Conservation (phyloP, 2,113 vertebrate genomes). For the Saccopteryx leptura region DNA sequence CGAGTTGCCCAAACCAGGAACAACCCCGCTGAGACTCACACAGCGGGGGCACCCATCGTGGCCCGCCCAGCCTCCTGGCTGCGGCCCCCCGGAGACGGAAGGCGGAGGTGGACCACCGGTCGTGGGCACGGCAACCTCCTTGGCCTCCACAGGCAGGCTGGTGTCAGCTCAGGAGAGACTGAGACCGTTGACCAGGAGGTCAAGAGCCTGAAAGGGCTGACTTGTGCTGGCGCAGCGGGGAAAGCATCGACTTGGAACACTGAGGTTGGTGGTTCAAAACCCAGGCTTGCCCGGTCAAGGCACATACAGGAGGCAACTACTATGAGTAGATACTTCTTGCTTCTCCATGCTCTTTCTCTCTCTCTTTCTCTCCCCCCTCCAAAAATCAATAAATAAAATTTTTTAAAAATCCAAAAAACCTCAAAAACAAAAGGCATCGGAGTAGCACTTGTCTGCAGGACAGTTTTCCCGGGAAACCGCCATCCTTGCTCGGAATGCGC, state of each 20-base stretch:
- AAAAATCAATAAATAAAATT: no score
- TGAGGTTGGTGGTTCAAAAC: no score
- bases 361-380: no score
- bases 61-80: slow-evolving; percentile 87
- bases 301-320: no score
- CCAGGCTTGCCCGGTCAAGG: no score
- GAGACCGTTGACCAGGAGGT: background rate
- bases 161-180: background rate
- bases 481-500: slow-evolving; percentile 92
- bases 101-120: background rate
- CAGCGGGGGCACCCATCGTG: background rate
- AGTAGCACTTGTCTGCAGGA: background rate
- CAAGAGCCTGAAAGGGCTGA: no score
- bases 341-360: no score
- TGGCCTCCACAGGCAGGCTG: background rate
- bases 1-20: slow-evolving; percentile 81
- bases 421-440: no score
- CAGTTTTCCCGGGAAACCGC: slow-evolving; percentile 91
- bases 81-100: slow-evolving; percentile 91
- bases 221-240: no score
- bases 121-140: background rate
- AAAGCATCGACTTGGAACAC: no score
- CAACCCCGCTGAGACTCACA: background rate
- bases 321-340: no score
- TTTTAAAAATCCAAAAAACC: no score